Evolutionary conservation across 2,888 invertebrate species (phyloP).

Genomic region (Pandemis corylana): DNA sequence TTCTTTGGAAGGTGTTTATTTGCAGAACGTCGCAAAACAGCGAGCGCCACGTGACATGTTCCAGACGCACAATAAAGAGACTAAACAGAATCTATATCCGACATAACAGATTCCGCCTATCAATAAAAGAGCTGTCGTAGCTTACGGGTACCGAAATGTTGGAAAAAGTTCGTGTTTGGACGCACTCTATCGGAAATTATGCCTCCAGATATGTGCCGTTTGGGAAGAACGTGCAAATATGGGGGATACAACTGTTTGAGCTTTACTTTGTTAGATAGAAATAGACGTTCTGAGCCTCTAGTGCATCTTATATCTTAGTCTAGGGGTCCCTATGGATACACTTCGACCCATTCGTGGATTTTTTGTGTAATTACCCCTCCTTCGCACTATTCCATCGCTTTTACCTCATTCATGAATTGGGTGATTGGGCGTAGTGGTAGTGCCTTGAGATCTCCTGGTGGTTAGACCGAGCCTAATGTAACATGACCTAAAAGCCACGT

Average conservation of each 20-base stretch:
- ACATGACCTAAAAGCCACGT: too few relatives aligned
- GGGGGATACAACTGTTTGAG: slow-evolving; percentile 17
- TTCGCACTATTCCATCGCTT: too few relatives aligned
- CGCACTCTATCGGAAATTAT: slow-evolving; percentile 42
- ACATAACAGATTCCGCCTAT: slow-evolving; percentile 15
- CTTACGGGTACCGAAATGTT: slow-evolving; percentile 18
- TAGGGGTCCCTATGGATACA: too few relatives aligned
- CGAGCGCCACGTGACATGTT: neutral
- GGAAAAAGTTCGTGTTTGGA: slow-evolving; percentile 21
- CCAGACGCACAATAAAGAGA: neutral
- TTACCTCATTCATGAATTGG: too few relatives aligned
- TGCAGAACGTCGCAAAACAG: neutral
- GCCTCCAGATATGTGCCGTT: slow-evolving; percentile 19
- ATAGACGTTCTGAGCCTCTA: too few relatives aligned
- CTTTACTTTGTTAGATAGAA: neutral
- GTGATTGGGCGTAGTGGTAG: too few relatives aligned
- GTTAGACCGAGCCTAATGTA: too few relatives aligned
- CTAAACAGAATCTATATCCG: slow-evolving; percentile 27
- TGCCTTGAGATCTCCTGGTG: too few relatives aligned
- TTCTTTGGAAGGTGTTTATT: too few relatives aligned
- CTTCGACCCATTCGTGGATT: too few relatives aligned
- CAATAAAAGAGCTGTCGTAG: slow-evolving; percentile 23
- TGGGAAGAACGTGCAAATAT: slow-evolving; percentile 9
- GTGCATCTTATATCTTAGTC: too few relatives aligned
- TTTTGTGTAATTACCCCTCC: too few relatives aligned